Evolutionary conservation across 2,113 vertebrate genomes (phyloP), one percentile per base, ranked within the genome.

Genomic region (Nicator chloris): DNA sequence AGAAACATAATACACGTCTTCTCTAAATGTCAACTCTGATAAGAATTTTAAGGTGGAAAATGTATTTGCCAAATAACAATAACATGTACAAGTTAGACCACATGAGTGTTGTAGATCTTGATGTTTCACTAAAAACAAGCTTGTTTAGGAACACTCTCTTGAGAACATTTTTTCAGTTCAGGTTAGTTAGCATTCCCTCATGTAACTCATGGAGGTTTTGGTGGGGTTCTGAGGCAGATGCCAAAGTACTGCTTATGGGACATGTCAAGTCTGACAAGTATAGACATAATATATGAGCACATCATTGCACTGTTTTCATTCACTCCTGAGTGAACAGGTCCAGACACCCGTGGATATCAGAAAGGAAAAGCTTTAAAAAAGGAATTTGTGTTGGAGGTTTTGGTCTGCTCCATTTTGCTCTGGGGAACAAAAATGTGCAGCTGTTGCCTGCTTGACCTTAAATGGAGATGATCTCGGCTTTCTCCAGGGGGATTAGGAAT

Each of bases 381-480:
- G 60, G 39, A 85, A 84, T 73, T 63, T 64, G 24, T 87, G 44
- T 82, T 86, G 92, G 89, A 91, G 71, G 77, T 82, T 93, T 88
- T 89, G 78, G 42, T 73, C 85, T 95, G 72, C 76, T 95, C 93
- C 68, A 60, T 94, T 97, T 97, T 94, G 78, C 88, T 88, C 60
- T 54, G 87, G 42, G 86, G 75, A 96, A 76, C 86, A 96, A 91
- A 96, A 96, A 96, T 90, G 89, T 90, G 85, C 95, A 92, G 93
- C 88, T 96, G 95, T 96, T 97, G 86, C 95, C 93, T 94, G 47
- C 84, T 93, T 98, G 94, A 92, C 98, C 98, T 97, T 98, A 98
- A 97, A 98, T 98, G 98, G 98, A 97, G 88, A 98, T 96, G 94
- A 68, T 97, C 91, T 97, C 93, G 96, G 88, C 66, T 97, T 96